Evolutionary conservation across 2,113 vertebrate species (phyloP).

Genomic region (Athene cunicularia): DNA sequence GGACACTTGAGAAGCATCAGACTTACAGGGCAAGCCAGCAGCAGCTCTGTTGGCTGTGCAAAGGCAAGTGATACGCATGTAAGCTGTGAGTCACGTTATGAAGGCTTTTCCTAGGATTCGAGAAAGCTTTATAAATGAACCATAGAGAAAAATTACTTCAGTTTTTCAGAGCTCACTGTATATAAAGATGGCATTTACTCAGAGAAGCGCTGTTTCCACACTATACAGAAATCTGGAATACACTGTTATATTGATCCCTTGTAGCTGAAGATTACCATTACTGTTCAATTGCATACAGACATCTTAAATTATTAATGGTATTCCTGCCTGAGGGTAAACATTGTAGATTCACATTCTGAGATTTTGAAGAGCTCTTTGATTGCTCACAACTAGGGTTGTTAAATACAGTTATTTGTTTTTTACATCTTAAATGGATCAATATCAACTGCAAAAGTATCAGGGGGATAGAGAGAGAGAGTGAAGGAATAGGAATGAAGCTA

Average conservation of each 20-base stretch:
- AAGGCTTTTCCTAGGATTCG: neutral
- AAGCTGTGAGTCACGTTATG: neutral
- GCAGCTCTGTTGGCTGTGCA: neutral
- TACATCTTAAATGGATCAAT: constrained; percentile 29
- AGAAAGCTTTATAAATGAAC: neutral
- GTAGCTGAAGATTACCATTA: constrained; percentile 38
- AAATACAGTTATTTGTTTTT: constrained; percentile 59
- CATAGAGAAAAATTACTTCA: neutral
- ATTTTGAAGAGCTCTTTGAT: constrained; percentile 39
- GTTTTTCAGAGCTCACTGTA: neutral
- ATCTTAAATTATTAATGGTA: constrained; percentile 48
- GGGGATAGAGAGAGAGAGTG: neutral
- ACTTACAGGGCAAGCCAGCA: neutral
- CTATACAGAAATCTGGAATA: neutral
- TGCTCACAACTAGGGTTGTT: constrained; percentile 29
- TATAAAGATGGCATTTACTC: neutral
- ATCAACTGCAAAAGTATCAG: neutral
- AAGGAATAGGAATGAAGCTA: neutral
- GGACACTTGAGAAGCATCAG: neutral
- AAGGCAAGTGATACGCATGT: accelerated
- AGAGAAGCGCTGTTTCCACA: neutral
- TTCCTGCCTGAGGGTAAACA: constrained; percentile 27
- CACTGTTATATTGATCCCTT: neutral
- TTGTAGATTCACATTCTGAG: constrained; percentile 18
- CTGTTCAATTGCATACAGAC: constrained; percentile 22